Percentiles rank a stretch among this genome's conserved stretches.
These are phyloP conservation scores for Aquatica leii DNA, from an alignment of 2,888 invertebrate genomes.

Conservation along the genomic window DNA sequence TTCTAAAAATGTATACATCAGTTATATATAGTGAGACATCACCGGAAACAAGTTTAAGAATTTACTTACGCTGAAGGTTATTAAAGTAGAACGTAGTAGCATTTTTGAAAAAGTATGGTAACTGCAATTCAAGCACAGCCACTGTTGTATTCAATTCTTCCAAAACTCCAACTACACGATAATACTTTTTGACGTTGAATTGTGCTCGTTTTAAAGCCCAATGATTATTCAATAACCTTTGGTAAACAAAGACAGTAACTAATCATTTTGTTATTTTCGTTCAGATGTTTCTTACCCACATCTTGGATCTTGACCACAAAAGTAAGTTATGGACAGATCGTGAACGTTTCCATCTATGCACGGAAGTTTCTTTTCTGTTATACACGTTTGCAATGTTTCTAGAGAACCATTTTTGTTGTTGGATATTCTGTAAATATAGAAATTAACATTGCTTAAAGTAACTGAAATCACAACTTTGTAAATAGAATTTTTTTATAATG, in stretches of 20 bases:
- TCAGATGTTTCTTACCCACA: constrained; percentile 64
- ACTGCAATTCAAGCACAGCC: constrained; percentile 61
- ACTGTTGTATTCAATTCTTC: constrained; percentile 67
- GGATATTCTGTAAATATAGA: not conserved
- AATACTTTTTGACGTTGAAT: constrained; percentile 66
- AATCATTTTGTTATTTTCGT: constrained; percentile 10
- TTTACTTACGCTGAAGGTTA: constrained; percentile 63
- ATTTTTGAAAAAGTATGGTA: constrained; percentile 68
- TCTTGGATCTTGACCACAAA: constrained; percentile 68
- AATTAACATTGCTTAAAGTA: too few species aligned
- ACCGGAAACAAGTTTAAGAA: not conserved
- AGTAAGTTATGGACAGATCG: constrained; percentile 67
- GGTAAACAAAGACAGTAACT: constrained; percentile 30
- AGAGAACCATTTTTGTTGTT: not conserved
- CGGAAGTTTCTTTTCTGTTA: not conserved
- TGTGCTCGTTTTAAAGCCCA: constrained; percentile 67
- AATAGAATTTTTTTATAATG: too few species aligned
- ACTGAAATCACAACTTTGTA: too few species aligned
- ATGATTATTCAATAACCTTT: constrained; percentile 63
- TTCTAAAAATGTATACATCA: constrained; percentile 51
- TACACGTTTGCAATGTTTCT: not conserved
- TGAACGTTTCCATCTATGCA: constrained; percentile 57
- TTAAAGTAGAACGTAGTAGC: constrained; percentile 62
- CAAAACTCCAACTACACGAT: constrained; percentile 67
- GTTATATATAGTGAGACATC: not conserved